Percentiles rank a stretch among this genome's conserved stretches.
Conservation (phyloP, 2,113 vertebrate genomes). For the Thymallus thymallus region DNA sequence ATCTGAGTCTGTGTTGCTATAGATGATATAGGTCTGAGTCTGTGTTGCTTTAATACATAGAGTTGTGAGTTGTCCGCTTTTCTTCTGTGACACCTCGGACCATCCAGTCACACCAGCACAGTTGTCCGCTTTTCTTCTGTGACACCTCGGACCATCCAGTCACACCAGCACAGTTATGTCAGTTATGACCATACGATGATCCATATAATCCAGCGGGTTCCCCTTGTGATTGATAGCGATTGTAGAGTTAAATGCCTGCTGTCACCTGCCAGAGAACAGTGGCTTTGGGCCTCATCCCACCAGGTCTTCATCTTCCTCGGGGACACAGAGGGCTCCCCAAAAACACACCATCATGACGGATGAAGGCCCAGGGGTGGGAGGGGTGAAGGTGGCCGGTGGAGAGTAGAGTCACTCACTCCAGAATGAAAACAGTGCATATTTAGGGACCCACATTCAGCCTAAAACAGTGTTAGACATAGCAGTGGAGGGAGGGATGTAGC, state of each 20-base stretch:
- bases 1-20: background rate
- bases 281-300: constrained; percentile 69
- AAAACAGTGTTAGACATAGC: no score
- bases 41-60: background rate
- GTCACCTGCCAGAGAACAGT: constrained; percentile 71
- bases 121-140: background rate
- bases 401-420: no score
- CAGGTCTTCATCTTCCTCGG: constrained; percentile 67
- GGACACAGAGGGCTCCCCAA: constrained; percentile 51
- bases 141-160: no score
- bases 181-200: constrained; percentile 54
- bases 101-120: constrained; percentile 4
- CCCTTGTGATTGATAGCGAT: constrained; percentile 71
- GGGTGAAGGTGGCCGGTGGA: no score
- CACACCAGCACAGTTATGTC: constrained; percentile 12
- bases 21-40: background rate
- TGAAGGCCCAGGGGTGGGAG: constrained; percentile 45
- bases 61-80: background rate
- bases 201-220: constrained; percentile 68
- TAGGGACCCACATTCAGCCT: no score
- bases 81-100: background rate
- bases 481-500: no score
- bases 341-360: constrained; percentile 62
- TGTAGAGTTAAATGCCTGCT: constrained; percentile 69
- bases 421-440: no score